Evolutionary conservation across 2,113 vertebrate species (phyloP), one percentile per base, ranked within the genome.

Genomic region (Glareola pratincola): DNA sequence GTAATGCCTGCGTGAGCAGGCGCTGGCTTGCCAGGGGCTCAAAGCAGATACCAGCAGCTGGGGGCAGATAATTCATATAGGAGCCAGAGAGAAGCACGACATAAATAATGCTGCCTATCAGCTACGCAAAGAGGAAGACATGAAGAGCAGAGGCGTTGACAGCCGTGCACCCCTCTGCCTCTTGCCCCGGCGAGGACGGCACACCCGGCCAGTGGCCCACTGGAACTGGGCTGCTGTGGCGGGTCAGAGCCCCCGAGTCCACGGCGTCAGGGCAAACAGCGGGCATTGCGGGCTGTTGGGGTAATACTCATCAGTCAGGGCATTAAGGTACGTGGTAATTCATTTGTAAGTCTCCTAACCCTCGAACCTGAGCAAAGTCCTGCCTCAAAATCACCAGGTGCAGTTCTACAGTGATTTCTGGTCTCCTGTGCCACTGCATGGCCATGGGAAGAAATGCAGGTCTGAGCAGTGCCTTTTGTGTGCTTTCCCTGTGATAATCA

Each of bases 371-470:
- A 57, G 62, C 41, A 0, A 30, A 60, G 1, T 5, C 32, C 68
- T 12, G 71, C 56, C 62, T 41, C 72, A 8, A 10, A 21, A 32
- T 0, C 29, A 1, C 12, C 39, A 1, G 11, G 17, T 1, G 30
- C 20, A 3, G 3, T 5, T 8, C n/a, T 11, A 0, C 43, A 7
- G 60, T 4, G 36, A 90, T 92, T 68, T 29, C 93, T 48, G 94
- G 89, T 94, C 93, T 95, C 45, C 69, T 90, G 48, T 92, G 95
- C 95, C 96, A 2, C 95, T 12, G 22, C 83, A 37, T 94, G 96
- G 97, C 66, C 51, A 2, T 32, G 3, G 2, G 64, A 27, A 82
- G 92, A 93, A 95, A 39, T 84, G 85, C 89, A 95, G 48, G 22
- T 13, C 27, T 79, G 27, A 34, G 62, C 2, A 22, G 37, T 12